Evolutionary conservation across 1,140 invertebrate genomes (phyloP), one percentile per base, ranked within the genome.

Genomic region (Drosophila ironensis): DNA sequence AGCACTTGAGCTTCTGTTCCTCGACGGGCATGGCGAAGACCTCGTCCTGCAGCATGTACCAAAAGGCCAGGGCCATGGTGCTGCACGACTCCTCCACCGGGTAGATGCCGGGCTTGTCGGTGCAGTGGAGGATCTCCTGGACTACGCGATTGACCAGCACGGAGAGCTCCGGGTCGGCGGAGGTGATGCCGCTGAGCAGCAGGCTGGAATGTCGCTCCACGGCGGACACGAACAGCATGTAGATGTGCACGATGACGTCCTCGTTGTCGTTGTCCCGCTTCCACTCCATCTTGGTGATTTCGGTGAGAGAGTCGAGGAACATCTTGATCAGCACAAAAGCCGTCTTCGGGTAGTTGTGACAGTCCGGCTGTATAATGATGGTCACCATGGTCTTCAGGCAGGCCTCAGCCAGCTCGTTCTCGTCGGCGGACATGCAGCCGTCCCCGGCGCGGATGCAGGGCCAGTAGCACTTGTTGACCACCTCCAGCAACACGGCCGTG

Each of bases 51-150:
- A 98, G 90, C 38, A 94, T 94, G 88, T 96, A 98, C 97, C 97
- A 98, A 89, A 98, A 97, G 0, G 95, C 94, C 90, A 98, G 95
- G 0, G 96, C 93, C 64, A 97, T 92, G 38, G 94, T 95, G 86
- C 96, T 97, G 44, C 94, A 93, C 0, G 92, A 94, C 90, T 98
- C 97, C 80, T 98, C 95, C 2, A 94, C 92, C 0, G 96, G 96
- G 91, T 96, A 97, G 51, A 94, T 92, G 0, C 96, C 96, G 9
- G 95, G 94, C 52, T 95, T 92, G 51, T 93, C 93, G 9, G 95
- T 95, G 82, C 96, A 97, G 42, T 93, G 91, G 22, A 98, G 87
- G 20, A 92, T 91, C 38, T 91, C 91, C 52, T 90, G 88, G 3
- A 93, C 91, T 27, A 92, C 80, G 56, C 90, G 88, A 35, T 87